phyloP scores from a whole-genome alignment of 2,888 invertebrate genomes.

The Dasypolia templi region DNA sequence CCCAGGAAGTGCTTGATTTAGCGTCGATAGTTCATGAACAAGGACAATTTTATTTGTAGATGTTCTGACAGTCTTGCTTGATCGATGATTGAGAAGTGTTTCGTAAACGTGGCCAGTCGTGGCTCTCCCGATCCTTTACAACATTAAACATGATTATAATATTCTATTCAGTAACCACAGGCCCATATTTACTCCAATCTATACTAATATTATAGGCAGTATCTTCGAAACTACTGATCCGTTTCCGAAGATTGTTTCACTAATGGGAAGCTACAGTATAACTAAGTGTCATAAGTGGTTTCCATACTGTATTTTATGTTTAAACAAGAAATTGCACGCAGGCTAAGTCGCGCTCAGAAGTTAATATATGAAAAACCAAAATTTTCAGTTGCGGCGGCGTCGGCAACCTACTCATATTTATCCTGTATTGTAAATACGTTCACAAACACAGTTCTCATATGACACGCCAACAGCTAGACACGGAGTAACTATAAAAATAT shows the following conservation, averaged over 20 bases:
- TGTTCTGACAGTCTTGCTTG: not conserved
- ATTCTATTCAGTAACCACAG: not conserved
- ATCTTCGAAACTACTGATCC: too few relatives aligned
- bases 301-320: too few relatives aligned
- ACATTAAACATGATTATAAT: not conserved
- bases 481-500: not conserved
- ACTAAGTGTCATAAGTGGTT: too few relatives aligned
- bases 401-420: not conserved
- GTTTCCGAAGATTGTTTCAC: too few relatives aligned
- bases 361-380: too few relatives aligned
- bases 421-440: not conserved
- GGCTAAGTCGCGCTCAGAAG: too few relatives aligned
- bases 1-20: conserved; percentile 44
- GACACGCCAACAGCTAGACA: not conserved
- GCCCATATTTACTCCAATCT: not conserved
- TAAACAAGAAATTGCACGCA: too few relatives aligned
- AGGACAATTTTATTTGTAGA: conserved; percentile 28
- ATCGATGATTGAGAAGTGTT: conserved; percentile 10
- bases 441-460: not conserved
- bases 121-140: not conserved
- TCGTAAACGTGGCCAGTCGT: not conserved
- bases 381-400: not conserved
- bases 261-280: too few relatives aligned
- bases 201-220: not conserved
- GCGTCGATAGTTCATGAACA: conserved; percentile 42